Evolutionary conservation across 2,888 invertebrate genomes (phyloP).

Genomic region (Lissocephala sabroskyi): DNA sequence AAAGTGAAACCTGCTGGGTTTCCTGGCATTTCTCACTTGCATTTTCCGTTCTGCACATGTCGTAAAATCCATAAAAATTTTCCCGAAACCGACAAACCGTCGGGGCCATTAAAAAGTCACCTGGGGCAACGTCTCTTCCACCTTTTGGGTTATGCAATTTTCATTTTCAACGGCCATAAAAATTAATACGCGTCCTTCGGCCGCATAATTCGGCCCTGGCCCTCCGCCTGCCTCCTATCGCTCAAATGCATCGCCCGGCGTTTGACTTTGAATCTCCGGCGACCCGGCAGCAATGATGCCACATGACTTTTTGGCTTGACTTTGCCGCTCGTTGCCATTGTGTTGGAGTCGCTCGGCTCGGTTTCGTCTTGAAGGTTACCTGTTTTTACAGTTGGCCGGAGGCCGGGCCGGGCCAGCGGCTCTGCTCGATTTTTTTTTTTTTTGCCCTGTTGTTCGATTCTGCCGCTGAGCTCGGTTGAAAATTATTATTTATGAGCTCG

Average conservation of each 20-base stretch:
- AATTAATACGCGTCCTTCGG: constrained; percentile 69
- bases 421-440: constrained; percentile 15
- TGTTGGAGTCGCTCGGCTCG: constrained; percentile 15
- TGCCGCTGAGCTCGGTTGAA: too few relatives aligned
- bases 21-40: background rate
- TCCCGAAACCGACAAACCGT: constrained; percentile 32
- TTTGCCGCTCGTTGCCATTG: constrained; percentile 16
- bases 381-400: constrained; percentile 56
- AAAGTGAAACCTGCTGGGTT: constrained; percentile 53
- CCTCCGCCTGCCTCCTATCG: constrained; percentile 23
- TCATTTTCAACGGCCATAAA: constrained; percentile 66
- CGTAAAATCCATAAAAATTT: constrained; percentile 36
- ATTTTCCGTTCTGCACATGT: constrained; percentile 33
- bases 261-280: constrained; percentile 29
- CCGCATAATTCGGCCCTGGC: constrained; percentile 39
- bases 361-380: constrained; percentile 48
- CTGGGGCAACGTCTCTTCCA: constrained; percentile 19
- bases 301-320: constrained; percentile 57
- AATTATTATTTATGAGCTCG: constrained; percentile 65
- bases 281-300: constrained; percentile 12
- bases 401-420: too few relatives aligned
- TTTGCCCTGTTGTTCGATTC: constrained; percentile 10
- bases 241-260: constrained; percentile 30
- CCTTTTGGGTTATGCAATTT: constrained; percentile 56
- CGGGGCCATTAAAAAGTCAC: constrained; percentile 52